phyloP scores from a whole-genome alignment of 1,140 invertebrate genomes.

The Platyscapa corneri region DNA sequence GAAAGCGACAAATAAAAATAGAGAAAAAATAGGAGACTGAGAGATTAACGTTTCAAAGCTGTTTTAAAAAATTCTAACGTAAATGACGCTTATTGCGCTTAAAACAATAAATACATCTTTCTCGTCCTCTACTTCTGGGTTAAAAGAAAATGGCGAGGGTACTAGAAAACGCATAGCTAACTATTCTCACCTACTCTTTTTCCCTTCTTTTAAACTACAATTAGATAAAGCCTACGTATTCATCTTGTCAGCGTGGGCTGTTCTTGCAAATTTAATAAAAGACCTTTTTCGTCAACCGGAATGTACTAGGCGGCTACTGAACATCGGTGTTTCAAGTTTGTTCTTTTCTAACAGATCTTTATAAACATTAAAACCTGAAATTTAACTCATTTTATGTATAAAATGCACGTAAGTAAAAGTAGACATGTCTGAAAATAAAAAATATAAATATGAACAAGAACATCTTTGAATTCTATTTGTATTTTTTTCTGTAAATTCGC shows the following conservation, averaged over 20 bases:
- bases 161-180: not conserved
- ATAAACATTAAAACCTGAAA: not conserved
- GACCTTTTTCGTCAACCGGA: too few relatives aligned
- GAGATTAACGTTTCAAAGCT: not conserved
- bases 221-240: too few relatives aligned
- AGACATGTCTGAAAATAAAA: not conserved
- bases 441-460: too few relatives aligned
- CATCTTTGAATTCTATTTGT: too few relatives aligned
- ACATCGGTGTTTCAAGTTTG: too few relatives aligned
- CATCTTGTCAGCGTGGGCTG: too few relatives aligned
- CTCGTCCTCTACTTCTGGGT: too few relatives aligned
- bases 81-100: conserved; percentile 14
- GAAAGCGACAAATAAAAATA: too few relatives aligned
- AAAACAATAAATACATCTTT: not conserved
- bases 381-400: not conserved
- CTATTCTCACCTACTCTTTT: not conserved
- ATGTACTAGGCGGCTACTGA: too few relatives aligned
- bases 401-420: not conserved
- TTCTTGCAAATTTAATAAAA: too few relatives aligned
- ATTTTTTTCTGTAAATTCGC: too few relatives aligned
- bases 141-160: not conserved
- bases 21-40: not conserved
- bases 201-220: not conserved
- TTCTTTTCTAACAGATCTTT: too few relatives aligned
- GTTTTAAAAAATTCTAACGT: not conserved